phyloP scores from a whole-genome alignment of 2,797 vertebrate genomes.

The Enteromius radiatus region DNA sequence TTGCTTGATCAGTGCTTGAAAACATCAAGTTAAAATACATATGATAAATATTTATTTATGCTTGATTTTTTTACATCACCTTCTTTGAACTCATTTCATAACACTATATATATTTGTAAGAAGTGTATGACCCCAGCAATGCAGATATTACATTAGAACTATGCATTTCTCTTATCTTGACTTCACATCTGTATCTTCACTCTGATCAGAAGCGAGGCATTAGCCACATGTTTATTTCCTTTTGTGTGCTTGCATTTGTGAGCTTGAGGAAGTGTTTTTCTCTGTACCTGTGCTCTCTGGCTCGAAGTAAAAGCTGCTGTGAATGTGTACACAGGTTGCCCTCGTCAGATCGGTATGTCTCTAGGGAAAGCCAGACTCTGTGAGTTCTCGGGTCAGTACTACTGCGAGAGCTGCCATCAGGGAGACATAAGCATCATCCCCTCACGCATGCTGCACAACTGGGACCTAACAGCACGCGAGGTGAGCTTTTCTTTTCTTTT shows the following conservation, averaged over 20 bases:
- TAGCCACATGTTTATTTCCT: background rate
- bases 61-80: background rate
- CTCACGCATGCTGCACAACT: constrained; percentile 95
- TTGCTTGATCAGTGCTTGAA: no score
- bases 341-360: constrained; percentile 88
- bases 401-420: constrained; percentile 89
- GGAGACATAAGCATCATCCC: constrained; percentile 87
- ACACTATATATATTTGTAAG: background rate
- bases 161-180: background rate
- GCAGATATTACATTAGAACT: background rate
- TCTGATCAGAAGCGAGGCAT: background rate
- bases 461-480: constrained; percentile 86
- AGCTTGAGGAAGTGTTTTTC: constrained; percentile 9
- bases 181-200: background rate
- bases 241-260: background rate
- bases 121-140: background rate
- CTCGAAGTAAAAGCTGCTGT: background rate
- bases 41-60: background rate
- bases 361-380: constrained; percentile 85
- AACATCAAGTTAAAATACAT: background rate
- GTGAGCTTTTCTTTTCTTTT: constrained; percentile 70
- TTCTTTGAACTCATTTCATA: background rate
- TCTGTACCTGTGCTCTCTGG: background rate
- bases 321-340: constrained; percentile 79
- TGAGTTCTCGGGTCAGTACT: constrained; percentile 89